phyloP scores from a whole-genome alignment of 2,797 vertebrate species.

The Poliocrania exsul region DNA sequence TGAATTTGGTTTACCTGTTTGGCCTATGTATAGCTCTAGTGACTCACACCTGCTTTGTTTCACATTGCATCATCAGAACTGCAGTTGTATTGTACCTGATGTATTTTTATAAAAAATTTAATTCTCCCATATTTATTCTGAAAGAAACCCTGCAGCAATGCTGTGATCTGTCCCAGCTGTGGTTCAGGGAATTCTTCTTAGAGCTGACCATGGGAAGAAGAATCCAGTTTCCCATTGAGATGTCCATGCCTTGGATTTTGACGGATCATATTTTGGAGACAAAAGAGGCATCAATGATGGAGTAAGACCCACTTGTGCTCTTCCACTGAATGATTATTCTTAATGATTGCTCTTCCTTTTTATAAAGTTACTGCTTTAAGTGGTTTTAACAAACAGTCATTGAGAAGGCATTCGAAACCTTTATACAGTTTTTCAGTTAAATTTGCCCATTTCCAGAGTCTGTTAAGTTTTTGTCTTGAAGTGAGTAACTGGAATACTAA shows the following conservation, averaged over 20 bases:
- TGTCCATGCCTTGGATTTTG: constrained; percentile 99
- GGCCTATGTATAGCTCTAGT: background rate
- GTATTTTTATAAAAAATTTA: background rate
- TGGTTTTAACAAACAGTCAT: background rate
- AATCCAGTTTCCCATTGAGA: constrained; percentile 98
- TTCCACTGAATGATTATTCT: background rate
- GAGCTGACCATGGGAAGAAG: constrained; percentile 97
- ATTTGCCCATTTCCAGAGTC: background rate
- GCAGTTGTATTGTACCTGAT: background rate
- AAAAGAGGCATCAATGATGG: constrained; percentile 98
- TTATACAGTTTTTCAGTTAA: background rate
- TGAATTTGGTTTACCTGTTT: background rate
- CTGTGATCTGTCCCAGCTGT: constrained; percentile 96
- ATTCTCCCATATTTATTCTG: constrained; percentile 33
- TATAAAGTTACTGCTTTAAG: background rate
- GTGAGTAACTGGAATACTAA: background rate
- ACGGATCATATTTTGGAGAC: constrained; percentile 97
- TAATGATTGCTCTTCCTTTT: background rate
- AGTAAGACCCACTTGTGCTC: constrained; percentile 78
- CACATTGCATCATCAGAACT: constrained; percentile 30
- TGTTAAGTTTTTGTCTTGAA: background rate
- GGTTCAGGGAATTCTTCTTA: constrained; percentile 98
- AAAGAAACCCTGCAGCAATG: constrained; percentile 96
- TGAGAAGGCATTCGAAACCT: background rate
- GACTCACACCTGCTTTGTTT: constrained; percentile 15